These are phyloP conservation scores for Polymixis lichenea DNA, from an alignment of 2,888 invertebrate genomes.

Conservation along the genomic window DNA sequence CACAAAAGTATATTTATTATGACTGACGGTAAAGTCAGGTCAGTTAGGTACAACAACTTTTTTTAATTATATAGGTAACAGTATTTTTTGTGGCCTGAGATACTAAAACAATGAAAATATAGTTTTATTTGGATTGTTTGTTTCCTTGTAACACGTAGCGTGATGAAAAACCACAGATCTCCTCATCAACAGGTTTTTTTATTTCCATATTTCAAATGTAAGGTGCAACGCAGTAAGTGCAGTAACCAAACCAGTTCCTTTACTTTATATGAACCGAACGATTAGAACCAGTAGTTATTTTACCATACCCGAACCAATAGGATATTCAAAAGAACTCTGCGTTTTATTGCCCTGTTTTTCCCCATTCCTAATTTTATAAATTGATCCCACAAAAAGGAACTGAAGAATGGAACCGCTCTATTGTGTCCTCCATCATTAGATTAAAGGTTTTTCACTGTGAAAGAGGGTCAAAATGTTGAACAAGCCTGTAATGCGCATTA, in stretches of 20 bases:
- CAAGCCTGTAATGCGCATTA: constrained; percentile 68
- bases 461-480: constrained; percentile 67
- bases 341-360: constrained; percentile 32
- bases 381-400: constrained; percentile 59
- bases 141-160: not conserved
- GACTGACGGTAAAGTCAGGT: too few relatives aligned
- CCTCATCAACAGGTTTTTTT: not conserved
- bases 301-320: constrained; percentile 8
- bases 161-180: not conserved
- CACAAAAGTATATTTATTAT: too few relatives aligned
- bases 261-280: constrained; percentile 1
- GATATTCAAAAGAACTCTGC: constrained; percentile 32
- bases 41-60: not conserved
- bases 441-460: constrained; percentile 59
- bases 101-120: not conserved
- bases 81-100: not conserved
- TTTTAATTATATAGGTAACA: not conserved
- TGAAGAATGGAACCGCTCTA: constrained; percentile 57
- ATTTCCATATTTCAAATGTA: not conserved
- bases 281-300: constrained; percentile 18
- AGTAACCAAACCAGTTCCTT: constrained; percentile 1
- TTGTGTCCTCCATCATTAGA: constrained; percentile 68
- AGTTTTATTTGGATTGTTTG: too few relatives aligned
- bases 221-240: not conserved
- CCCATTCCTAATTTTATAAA: constrained; percentile 50